Evolutionary conservation across 2,888 invertebrate genomes (phyloP), one percentile per base, ranked within the genome.

Genomic region (Dexiosoma caninum): DNA sequence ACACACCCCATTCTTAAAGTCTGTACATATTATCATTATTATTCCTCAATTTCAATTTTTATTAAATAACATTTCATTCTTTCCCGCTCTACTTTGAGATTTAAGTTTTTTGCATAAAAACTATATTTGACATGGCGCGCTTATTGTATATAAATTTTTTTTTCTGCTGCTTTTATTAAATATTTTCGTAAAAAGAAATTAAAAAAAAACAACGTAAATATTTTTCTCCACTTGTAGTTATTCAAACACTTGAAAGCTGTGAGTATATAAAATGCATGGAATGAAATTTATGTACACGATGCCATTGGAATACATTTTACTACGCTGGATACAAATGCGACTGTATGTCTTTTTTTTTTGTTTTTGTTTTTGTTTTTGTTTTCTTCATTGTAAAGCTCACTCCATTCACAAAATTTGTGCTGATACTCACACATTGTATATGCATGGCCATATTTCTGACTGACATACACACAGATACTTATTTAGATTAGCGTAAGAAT

Each of bases 321-420:
- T 75, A 75, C 44, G 40, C 23, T 27, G 40, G 51, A 75, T 51
- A 53, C 51, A 32, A 60, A 27, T 51, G 44, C n/a, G 32, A 21
- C 44, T 67, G 62, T 27, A 27, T 67, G 19, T 81, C 40, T 78
- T 64, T 82, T 49, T 32, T 5, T 62, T 76, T 51, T 64, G 37
- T 82, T 27, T 27, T 27, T 27, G 53, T 32, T 62, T 76, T 64
- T 64, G 35, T 82, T n/a, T n/a, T n/a, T n/a, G n/a, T n/a, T n/a
- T n/a, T n/a, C n/a, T n/a, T n/a, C n/a, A n/a, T n/a, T n/a, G 80
- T 82, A 80, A 82, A 77, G 82, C 82, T 75, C 83, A 81, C 72
- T 81, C 81, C 81, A 81, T 81, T 81, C 81, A 81, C 77, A 74
- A 81, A 81, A 77, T 59, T 66, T 62, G 30, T 51, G 42, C 30